Conservation (phyloP, 1,140 invertebrate species). For the Lutraria rhynchaena region DNA sequence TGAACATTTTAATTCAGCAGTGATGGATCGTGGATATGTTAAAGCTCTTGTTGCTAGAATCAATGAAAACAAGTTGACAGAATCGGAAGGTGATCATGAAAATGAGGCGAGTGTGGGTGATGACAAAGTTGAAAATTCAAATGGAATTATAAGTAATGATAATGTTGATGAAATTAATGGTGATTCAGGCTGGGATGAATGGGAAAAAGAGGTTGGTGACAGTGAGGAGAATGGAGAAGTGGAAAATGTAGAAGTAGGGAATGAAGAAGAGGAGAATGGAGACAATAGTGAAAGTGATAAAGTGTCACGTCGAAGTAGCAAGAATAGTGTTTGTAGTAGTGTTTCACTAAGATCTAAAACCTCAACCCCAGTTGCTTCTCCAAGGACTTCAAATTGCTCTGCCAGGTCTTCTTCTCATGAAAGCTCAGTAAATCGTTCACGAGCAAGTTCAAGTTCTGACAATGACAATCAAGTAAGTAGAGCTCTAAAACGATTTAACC, state of each 20-base stretch:
- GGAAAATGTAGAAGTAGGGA: neutral
- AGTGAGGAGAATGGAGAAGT: neutral
- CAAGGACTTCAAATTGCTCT: slow-evolving; percentile 14
- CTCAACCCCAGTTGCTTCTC: neutral
- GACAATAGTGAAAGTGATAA: neutral
- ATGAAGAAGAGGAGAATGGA: neutral
- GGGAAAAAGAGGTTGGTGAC: slow-evolving; percentile 11
- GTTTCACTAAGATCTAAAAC: neutral
- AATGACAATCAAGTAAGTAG: slow-evolving; percentile 57
- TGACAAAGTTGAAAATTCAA: neutral
- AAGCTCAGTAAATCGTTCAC: neutral
- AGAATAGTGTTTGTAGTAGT: slow-evolving; percentile 2
- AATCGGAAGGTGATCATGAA: neutral
- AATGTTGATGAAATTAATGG: neutral
- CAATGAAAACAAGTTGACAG: slow-evolving; percentile 40
- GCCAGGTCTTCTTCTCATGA: neutral
- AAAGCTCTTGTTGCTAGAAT: slow-evolving; percentile 54
- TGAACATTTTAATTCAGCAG: slow-evolving; percentile 50
- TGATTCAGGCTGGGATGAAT: slow-evolving; percentile 51
- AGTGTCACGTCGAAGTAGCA: neutral
- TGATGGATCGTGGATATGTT: slow-evolving; percentile 57
- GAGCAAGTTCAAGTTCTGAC: slow-evolving; percentile 25
- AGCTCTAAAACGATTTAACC: slow-evolving; percentile 54
- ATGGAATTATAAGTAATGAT: neutral
- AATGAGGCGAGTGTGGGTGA: neutral